Evolutionary conservation across 2,113 vertebrate species (phyloP).

Genomic region (Rana temporaria): DNA sequence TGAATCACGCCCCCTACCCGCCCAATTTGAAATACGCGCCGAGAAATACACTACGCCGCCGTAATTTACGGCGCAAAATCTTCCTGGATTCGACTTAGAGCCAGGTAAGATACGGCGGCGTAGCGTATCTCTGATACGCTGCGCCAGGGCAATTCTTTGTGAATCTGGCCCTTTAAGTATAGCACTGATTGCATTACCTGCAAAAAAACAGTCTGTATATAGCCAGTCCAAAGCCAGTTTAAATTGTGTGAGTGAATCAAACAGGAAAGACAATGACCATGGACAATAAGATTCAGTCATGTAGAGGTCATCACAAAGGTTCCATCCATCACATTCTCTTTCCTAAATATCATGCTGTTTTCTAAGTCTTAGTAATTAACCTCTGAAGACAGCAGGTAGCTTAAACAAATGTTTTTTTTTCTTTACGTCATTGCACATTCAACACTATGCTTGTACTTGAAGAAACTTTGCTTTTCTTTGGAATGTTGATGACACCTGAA

Average conservation of each 20-base stretch:
- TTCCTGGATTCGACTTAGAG: too few relatives aligned
- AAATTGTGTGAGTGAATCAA: background rate
- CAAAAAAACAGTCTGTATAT: too few relatives aligned
- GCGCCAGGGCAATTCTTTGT: too few relatives aligned
- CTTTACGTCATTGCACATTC: background rate
- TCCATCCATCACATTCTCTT: slow-evolving; percentile 30
- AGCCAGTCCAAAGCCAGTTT: background rate
- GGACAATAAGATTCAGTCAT: background rate
- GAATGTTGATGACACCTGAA: background rate
- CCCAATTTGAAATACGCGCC: too few relatives aligned
- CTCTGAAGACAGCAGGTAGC: slow-evolving; percentile 8
- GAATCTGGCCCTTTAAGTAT: too few relatives aligned
- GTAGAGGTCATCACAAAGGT: slow-evolving; percentile 9
- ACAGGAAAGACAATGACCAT: too few relatives aligned
- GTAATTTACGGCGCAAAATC: too few relatives aligned
- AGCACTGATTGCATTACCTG: too few relatives aligned
- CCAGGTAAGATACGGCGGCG: too few relatives aligned
- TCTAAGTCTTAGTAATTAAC: slow-evolving; percentile 8
- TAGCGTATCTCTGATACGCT: too few relatives aligned
- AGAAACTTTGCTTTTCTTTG: background rate
- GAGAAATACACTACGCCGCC: too few relatives aligned
- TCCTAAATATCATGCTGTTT: slow-evolving; percentile 14
- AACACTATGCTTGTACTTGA: background rate
- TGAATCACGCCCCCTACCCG: too few relatives aligned
- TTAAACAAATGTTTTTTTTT: background rate